Base-by-base conservation (phyloP, 2,797 vertebrate genomes). In the Alosa sapidissima region DNA sequence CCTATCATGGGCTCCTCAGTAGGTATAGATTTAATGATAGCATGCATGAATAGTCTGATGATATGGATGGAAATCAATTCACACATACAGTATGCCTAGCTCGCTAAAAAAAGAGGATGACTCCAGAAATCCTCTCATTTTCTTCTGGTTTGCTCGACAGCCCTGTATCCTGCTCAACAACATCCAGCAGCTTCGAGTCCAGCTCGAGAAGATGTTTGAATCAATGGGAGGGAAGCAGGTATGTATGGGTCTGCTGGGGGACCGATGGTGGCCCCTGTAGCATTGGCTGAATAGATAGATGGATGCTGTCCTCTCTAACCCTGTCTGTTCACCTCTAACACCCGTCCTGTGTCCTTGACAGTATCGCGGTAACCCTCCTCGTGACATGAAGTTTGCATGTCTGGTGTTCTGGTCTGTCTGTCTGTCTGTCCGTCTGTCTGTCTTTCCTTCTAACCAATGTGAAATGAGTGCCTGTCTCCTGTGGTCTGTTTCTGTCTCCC, bases 161-260 rank as follows among this genome's bases (percentile, higher is more conserved):
- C 95, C 98, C 89, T 99, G 97, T 91, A 98, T 99, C 93, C 89
- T 99, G 92, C 96, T 99, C 93, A 99, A 99, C 93, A 99, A 99
- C 93, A 98, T 99, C 87, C 98, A 99, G 88, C 98, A 99, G 83
- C 89, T 99, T 21, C 94, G 98, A 41, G 97, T 99, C 84, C 98
- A 98, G 86, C 96, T 99, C 90, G 98, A 99, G 94, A 99, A 99
- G 93, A 98, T 99, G 98, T 99, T 99, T 89, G 98, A 99, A 93
- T 97, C 98, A 83, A 99, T 99, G 98, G 98, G 98, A 81, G 98
- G 98, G 55, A 99, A 99, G 93, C 97, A 99, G 97, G 98, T 99
- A 87, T 86, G 95, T 92, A 3, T 16, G 33, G 24, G 24, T 68
- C 62, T 75, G 16, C 14, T 45, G 68, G 65, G 65, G 65, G 0